These are phyloP conservation scores for Catharus bicknelli DNA, from an alignment of 2,113 vertebrate species.

Conservation along the genomic window DNA sequence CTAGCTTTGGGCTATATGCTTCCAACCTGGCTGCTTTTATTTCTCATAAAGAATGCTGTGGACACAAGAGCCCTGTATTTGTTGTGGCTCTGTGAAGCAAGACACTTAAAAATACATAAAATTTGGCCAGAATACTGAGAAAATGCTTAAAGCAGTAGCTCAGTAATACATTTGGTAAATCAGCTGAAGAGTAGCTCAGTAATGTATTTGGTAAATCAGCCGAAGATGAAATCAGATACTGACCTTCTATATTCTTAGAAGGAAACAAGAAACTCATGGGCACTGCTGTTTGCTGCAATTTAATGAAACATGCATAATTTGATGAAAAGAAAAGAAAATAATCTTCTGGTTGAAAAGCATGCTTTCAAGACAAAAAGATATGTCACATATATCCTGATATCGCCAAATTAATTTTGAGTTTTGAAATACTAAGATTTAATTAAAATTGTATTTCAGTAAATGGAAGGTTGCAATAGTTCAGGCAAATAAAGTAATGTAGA, in stretches of 20 bases:
- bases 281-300: not conserved
- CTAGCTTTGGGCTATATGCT: not conserved
- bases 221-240: not conserved
- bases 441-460: constrained; percentile 7
- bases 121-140: not conserved
- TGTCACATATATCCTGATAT: not conserved
- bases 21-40: not conserved
- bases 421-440: constrained; percentile 1
- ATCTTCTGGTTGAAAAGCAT: not conserved
- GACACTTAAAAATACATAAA: not conserved
- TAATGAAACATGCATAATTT: not conserved
- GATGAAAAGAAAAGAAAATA: constrained; percentile 3
- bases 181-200: not conserved
- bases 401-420: not conserved
- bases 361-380: not conserved
- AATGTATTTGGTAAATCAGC: not conserved
- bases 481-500: not conserved
- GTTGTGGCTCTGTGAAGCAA: not conserved
- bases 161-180: not conserved
- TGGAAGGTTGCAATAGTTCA: not conserved
- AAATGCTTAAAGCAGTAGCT: not conserved
- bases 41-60: not conserved
- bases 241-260: not conserved
- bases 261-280: not conserved
- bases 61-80: not conserved